Evolutionary conservation across 2,113 vertebrate species (phyloP).

Genomic region (Pachyramphus minor): DNA sequence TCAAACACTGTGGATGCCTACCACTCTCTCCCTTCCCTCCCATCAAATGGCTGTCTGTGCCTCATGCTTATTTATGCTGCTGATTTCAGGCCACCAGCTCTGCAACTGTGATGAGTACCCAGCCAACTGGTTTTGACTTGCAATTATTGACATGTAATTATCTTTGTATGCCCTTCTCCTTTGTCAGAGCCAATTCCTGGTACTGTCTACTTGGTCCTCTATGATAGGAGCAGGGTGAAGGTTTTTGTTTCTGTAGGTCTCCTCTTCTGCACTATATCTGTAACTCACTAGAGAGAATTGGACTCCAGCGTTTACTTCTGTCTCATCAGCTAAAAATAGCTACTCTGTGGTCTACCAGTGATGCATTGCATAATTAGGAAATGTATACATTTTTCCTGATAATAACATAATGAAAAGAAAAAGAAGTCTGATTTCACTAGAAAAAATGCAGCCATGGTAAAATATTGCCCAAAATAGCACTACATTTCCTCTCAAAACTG

Average conservation of each 20-base stretch:
- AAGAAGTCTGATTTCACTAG: background rate
- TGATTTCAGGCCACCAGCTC: background rate
- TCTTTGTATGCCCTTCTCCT: background rate
- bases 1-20: background rate
- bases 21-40: background rate
- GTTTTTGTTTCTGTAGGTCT: background rate
- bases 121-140: background rate
- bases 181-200: background rate
- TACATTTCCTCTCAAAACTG: background rate
- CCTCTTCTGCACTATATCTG: background rate
- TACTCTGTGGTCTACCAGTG: background rate
- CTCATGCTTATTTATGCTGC: background rate
- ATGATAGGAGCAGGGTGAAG: fast-evolving
- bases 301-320: background rate
- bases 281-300: background rate
- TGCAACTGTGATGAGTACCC: background rate
- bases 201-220: background rate
- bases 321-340: background rate
- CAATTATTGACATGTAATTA: background rate
- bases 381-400: background rate
- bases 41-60: background rate
- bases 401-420: background rate
- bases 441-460: background rate
- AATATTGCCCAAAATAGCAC: background rate
- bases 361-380: background rate